Evolutionary conservation across 2,113 vertebrate genomes (phyloP).

Genomic region (Protobothrops mucrosquamatus): DNA sequence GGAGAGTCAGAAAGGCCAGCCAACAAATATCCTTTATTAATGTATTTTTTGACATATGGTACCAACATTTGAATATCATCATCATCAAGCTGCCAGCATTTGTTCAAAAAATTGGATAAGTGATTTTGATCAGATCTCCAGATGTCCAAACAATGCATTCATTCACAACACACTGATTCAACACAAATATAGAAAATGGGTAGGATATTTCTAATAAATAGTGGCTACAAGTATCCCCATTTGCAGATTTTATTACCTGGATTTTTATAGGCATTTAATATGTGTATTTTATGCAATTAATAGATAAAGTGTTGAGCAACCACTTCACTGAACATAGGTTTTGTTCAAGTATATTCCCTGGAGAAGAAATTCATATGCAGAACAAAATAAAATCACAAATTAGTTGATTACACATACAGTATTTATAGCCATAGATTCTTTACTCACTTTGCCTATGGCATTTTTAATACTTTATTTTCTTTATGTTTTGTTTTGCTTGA

Average conservation of each 20-base stretch:
- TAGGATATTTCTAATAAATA: neutral
- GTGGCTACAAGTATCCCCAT: neutral
- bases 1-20: neutral
- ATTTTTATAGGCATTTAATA: slow-evolving; percentile 21
- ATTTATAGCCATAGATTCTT: neutral
- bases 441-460: neutral
- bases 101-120: neutral
- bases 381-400: slow-evolving; percentile 10
- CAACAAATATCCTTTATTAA: neutral
- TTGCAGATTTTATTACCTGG: neutral
- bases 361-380: neutral
- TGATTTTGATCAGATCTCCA: neutral
- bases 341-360: neutral
- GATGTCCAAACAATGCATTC: neutral
- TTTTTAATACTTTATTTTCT: neutral
- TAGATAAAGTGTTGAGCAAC: neutral
- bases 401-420: neutral
- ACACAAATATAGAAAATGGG: neutral
- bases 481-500: neutral
- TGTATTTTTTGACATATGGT: neutral
- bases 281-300: slow-evolving; percentile 23
- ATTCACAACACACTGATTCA: neutral
- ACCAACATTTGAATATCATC: neutral
- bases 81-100: neutral
- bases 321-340: slow-evolving; percentile 3